Conservation (phyloP, 2,888 invertebrate genomes). For the Cosmorhoe ocellata region DNA sequence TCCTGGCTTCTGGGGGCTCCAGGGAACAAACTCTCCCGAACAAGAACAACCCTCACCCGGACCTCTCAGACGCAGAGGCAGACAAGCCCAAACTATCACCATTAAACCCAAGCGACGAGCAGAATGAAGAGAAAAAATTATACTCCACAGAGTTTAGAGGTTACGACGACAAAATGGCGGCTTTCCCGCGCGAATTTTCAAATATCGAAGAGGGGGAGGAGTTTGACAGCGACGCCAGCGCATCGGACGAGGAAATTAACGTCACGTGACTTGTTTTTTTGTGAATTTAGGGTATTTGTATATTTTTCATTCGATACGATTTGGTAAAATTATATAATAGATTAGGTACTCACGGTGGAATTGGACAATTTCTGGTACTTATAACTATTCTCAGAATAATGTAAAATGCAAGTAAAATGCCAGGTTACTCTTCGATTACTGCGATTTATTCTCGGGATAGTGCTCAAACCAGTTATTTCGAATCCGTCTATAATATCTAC, state of each 20-base stretch:
- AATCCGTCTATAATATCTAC: too few species aligned
- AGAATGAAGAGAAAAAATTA: conserved; percentile 57
- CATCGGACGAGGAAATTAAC: conserved; percentile 92
- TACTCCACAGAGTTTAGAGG: conserved; percentile 50
- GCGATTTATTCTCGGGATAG: too few species aligned
- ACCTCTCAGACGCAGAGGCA: conserved; percentile 93
- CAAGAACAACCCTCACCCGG: conserved; percentile 98
- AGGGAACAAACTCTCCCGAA: conserved; percentile 97
- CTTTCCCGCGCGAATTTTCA: conserved; percentile 54
- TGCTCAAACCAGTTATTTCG: too few species aligned
- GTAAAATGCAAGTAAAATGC: too few species aligned
- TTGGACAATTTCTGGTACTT: too few species aligned
- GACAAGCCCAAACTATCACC: conserved; percentile 88
- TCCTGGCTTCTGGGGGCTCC: conserved; percentile 95
- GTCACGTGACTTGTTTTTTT: conserved; percentile 88
- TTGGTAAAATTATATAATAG: neutral
- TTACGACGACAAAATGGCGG: conserved; percentile 70
- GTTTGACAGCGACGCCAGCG: conserved; percentile 82
- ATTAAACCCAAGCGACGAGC: conserved; percentile 71
- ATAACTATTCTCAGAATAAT: too few species aligned
- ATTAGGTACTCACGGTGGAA: too few species aligned
- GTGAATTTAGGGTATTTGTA: neutral
- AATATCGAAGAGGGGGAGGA: conserved; percentile 72
- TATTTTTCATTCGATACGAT: conserved; percentile 1
- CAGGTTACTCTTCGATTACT: too few species aligned